Conservation (phyloP, 2,797 vertebrate species). For the Acropternis orthonyx region DNA sequence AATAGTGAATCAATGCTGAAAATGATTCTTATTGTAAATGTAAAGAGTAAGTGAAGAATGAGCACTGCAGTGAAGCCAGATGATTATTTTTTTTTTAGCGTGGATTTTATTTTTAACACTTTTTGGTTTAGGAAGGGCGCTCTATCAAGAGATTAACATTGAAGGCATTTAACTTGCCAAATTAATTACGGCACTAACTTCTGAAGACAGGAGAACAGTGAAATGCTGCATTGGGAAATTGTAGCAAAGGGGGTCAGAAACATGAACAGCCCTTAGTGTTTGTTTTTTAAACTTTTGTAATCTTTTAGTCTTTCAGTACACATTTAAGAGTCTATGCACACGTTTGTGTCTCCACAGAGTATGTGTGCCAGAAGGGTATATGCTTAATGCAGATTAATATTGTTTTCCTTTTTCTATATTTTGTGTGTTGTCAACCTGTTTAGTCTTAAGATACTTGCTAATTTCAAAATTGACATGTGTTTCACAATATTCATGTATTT, state of each 20-base stretch:
- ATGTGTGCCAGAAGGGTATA: background rate
- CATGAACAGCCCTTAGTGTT: background rate
- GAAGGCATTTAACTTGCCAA: background rate
- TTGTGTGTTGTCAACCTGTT: background rate
- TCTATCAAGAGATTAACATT: background rate
- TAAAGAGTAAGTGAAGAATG: slow-evolving; percentile 20
- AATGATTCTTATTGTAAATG: slow-evolving; percentile 43
- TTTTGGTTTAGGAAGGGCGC: background rate
- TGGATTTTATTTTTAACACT: slow-evolving; percentile 17
- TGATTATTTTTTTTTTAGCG: background rate
- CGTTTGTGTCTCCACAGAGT: background rate
- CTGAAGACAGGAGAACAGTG: background rate
- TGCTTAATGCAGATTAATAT: background rate
- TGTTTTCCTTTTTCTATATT: background rate
- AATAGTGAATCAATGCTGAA: slow-evolving; percentile 42
- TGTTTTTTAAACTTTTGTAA: background rate
- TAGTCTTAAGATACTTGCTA: background rate
- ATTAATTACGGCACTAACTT: background rate
- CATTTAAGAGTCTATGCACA: background rate
- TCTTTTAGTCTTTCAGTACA: background rate
- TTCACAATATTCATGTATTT: background rate
- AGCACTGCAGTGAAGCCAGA: background rate
- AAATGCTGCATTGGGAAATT: background rate
- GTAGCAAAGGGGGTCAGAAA: background rate
- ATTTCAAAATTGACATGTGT: background rate